Conservation (phyloP, 2,888 invertebrate genomes). For the Drosophila algonquin region DNA sequence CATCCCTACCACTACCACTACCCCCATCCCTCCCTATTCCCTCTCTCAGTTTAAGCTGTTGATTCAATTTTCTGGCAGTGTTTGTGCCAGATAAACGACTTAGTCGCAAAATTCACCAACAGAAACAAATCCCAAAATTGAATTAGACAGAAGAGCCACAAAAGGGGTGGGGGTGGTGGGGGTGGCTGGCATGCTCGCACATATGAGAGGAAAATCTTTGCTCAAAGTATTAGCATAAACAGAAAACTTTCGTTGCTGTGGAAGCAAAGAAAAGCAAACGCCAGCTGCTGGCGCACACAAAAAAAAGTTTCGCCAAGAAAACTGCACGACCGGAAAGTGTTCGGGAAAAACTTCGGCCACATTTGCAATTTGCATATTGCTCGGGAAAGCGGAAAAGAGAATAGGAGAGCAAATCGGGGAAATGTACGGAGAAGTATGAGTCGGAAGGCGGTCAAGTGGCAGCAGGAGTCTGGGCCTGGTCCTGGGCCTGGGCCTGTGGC, state of each 20-base stretch:
- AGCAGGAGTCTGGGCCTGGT: neutral
- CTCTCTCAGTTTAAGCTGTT: constrained; percentile 42
- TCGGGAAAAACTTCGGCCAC: constrained; percentile 40
- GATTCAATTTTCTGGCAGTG: constrained; percentile 63
- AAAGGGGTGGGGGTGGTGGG: neutral
- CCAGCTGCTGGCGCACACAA: constrained; percentile 19
- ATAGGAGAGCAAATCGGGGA: neutral
- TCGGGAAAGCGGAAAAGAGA: constrained; percentile 4
- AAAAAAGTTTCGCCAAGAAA: constrained; percentile 5
- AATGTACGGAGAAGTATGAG: neutral
- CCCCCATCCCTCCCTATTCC: no score
- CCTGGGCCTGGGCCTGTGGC: constrained; percentile 8
- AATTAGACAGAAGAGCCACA: constrained; percentile 48
- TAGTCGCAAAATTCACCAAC: constrained; percentile 50
- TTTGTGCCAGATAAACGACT: constrained; percentile 73
- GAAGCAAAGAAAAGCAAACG: constrained; percentile 3
- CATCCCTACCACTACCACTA: neutral
- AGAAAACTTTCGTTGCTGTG: constrained; percentile 5
- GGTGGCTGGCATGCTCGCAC: neutral
- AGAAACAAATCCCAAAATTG: constrained; percentile 46
- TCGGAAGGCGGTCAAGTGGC: constrained; percentile 32
- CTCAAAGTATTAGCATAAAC: constrained; percentile 57
- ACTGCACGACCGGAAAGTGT: neutral
- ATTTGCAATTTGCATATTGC: constrained; percentile 70
- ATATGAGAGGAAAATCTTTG: constrained; percentile 37